Conservation (phyloP, 2,113 vertebrate genomes). For the Alethe castanea region DNA sequence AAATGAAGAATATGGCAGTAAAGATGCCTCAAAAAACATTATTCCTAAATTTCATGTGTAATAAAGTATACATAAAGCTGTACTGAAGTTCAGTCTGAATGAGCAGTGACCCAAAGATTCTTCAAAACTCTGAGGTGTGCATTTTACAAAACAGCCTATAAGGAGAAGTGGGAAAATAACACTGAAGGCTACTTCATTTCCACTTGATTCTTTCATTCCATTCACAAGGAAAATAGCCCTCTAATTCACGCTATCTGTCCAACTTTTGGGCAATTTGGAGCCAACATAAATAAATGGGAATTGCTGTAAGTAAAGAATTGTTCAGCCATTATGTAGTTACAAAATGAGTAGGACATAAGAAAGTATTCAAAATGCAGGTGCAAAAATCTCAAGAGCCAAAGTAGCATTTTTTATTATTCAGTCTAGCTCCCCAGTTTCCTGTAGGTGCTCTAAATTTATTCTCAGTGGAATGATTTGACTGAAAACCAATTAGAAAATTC, state of each 20-base stretch:
- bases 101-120: neutral
- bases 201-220: neutral
- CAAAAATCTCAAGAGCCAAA: neutral
- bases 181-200: neutral
- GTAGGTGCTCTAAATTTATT: neutral
- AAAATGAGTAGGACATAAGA: neutral
- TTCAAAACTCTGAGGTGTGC: neutral
- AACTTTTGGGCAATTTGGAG: neutral
- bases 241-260: neutral
- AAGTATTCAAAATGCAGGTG: conserved; percentile 27
- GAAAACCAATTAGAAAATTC: conserved; percentile 58
- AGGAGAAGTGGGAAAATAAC: conserved; percentile 7
- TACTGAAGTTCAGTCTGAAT: neutral
- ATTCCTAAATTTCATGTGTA: neutral
- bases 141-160: neutral
- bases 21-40: neutral
- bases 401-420: conserved; percentile 16
- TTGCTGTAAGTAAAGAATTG: neutral
- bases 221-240: conserved; percentile 1
- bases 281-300: conserved; percentile 13
- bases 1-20: neutral
- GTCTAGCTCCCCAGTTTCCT: neutral
- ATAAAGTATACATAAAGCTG: neutral
- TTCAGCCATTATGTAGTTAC: neutral
- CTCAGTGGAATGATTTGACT: conserved; percentile 38